These are phyloP conservation scores for Boleophthalmus pectinirostris DNA, from an alignment of 2,113 vertebrate species.

Conservation along the genomic window DNA sequence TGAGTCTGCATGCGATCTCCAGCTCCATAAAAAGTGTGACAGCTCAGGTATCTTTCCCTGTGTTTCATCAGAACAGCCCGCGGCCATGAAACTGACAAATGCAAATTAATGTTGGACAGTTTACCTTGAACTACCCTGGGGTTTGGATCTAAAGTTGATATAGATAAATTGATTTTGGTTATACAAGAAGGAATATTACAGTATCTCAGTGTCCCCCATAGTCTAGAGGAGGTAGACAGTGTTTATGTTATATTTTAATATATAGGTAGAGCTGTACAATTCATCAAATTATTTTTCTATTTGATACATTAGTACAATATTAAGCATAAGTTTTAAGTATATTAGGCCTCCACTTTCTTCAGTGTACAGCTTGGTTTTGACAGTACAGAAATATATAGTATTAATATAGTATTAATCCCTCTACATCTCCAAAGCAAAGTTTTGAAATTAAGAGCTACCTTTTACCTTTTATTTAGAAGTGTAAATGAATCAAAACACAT, in stretches of 20 bases:
- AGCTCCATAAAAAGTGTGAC: constrained; percentile 38
- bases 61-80: constrained; percentile 59
- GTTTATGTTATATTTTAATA: not conserved
- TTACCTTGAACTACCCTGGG: constrained; percentile 10
- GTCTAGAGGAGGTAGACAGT: not conserved
- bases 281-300: too few species aligned
- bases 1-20: constrained; percentile 33
- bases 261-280: too few species aligned
- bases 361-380: too few species aligned
- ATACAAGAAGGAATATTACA: constrained; percentile 15
- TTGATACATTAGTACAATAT: too few species aligned
- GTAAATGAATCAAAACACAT: too few species aligned
- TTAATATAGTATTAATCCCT: too few species aligned
- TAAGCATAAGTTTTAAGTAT: too few species aligned
- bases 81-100: constrained; percentile 50
- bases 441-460: too few species aligned
- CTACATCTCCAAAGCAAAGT: too few species aligned
- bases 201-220: not conserved
- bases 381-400: too few species aligned
- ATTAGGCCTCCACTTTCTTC: too few species aligned
- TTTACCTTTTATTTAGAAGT: too few species aligned
- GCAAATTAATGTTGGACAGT: constrained; percentile 17
- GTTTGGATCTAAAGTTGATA: constrained; percentile 17
- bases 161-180: constrained; percentile 7
- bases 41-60: constrained; percentile 49